A percentile compares a stretch with the other conserved stretches of the same genome.
phyloP scores from a whole-genome alignment of 2,888 invertebrate genomes.

The Ochropacha duplaris region DNA sequence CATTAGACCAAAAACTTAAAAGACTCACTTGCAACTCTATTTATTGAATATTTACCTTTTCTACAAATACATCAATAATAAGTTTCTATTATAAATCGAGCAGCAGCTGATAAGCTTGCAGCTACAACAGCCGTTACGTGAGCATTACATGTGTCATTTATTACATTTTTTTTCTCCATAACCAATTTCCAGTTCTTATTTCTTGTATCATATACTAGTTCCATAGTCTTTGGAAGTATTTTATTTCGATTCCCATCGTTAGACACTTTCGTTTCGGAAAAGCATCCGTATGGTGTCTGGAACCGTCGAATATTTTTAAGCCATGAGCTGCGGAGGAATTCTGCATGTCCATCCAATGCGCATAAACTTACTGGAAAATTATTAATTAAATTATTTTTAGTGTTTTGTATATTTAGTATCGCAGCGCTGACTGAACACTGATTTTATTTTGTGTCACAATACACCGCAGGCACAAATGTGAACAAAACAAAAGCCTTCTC shows the following conservation, averaged over 20 bases:
- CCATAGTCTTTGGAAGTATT: background rate
- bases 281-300: conserved; percentile 52
- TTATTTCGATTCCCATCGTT: background rate
- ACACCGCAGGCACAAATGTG: too few relatives aligned
- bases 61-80: conserved; percentile 12
- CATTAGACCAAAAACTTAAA: background rate
- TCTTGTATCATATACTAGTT: background rate
- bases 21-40: background rate
- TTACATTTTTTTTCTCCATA: conserved; percentile 6
- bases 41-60: background rate
- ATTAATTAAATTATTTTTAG: background rate
- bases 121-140: conserved; percentile 46
- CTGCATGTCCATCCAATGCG: conserved; percentile 40
- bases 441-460: too few relatives aligned
- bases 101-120: conserved; percentile 26
- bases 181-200: background rate
- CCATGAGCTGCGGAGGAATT: conserved; percentile 48
- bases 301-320: conserved; percentile 28
- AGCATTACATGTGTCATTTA: conserved; percentile 31
- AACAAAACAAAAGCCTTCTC: too few relatives aligned
- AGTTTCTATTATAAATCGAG: conserved; percentile 42
- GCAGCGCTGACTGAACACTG: too few relatives aligned
- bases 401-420: too few relatives aligned
- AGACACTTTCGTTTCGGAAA: conserved; percentile 9
- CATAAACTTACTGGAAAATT: conserved; percentile 47